Evolutionary conservation across 2,888 invertebrate genomes (phyloP).

Genomic region (Petrolisthes manimaculis): DNA sequence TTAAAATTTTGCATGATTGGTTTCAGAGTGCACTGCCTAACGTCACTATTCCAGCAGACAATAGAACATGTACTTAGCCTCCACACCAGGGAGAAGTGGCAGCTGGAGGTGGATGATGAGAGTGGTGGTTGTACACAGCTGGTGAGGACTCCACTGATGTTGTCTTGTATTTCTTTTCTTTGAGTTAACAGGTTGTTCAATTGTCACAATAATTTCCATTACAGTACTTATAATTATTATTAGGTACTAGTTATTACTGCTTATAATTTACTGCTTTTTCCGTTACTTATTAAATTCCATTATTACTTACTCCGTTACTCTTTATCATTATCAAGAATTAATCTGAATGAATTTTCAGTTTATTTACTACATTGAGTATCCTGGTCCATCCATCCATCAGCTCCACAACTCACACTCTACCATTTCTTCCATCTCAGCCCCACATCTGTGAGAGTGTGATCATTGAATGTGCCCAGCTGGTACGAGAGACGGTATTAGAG

Average conservation of each 20-base stretch:
- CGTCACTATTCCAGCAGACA: slow-evolving; percentile 86
- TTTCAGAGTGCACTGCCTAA: slow-evolving; percentile 78
- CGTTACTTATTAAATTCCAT: too few relatives aligned
- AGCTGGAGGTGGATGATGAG: slow-evolving; percentile 60
- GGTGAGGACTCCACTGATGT: slow-evolving; percentile 27
- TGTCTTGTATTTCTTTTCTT: too few relatives aligned
- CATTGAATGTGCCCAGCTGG: slow-evolving; percentile 77
- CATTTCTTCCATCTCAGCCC: slow-evolving; percentile 73
- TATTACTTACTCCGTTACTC: not conserved
- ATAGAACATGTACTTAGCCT: slow-evolving; percentile 77
- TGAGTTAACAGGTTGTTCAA: too few relatives aligned
- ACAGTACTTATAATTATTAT: too few relatives aligned
- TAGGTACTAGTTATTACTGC: too few relatives aligned
- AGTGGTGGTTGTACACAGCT: slow-evolving; percentile 61
- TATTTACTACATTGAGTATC: not conserved
- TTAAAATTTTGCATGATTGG: too few relatives aligned
- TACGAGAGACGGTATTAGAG: slow-evolving; percentile 80
- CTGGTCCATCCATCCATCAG: not conserved
- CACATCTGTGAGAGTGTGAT: slow-evolving; percentile 80
- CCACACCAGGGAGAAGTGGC: slow-evolving; percentile 59
- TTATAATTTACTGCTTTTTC: too few relatives aligned
- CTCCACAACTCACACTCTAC: not conserved
- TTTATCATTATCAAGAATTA: too few relatives aligned
- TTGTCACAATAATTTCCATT: too few relatives aligned
- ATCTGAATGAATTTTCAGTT: too few relatives aligned